Conservation (phyloP, 2,113 vertebrate genomes). For the Saccopteryx leptura region DNA sequence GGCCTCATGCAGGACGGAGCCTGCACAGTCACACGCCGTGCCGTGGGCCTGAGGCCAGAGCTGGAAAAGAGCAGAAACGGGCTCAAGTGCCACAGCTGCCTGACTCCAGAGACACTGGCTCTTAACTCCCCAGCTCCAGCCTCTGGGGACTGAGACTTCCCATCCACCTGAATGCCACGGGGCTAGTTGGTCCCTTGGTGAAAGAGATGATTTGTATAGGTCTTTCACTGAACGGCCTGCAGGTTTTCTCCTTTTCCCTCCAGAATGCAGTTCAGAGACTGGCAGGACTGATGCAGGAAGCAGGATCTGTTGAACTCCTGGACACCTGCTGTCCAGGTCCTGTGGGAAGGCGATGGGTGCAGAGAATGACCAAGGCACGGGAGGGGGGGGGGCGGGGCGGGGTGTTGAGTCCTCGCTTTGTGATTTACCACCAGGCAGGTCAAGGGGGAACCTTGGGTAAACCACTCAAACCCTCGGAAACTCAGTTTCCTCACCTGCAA, state of each 20-base stretch:
- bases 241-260: background rate
- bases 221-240: background rate
- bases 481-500: background rate
- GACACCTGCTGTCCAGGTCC: background rate
- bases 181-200: background rate
- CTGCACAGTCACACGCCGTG: background rate
- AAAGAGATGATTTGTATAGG: background rate
- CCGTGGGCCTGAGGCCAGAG: background rate
- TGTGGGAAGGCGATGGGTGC: background rate
- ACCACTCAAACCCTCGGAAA: background rate
- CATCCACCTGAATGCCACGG: background rate
- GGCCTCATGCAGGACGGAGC: background rate
- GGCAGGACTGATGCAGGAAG: background rate
- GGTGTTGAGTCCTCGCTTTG: background rate
- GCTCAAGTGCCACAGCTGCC: background rate
- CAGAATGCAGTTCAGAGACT: background rate
- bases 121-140: background rate
- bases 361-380: background rate
- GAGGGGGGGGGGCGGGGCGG: background rate
- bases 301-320: background rate
- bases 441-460: background rate
- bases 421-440: background rate
- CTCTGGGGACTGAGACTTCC: background rate
- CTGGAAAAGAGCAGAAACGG: background rate
- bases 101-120: background rate